A percentile compares a stretch with the other conserved stretches of the same genome.
These are phyloP conservation scores for Diceros bicornis DNA, from an alignment of 2,797 vertebrate genomes.

Conservation along the genomic window DNA sequence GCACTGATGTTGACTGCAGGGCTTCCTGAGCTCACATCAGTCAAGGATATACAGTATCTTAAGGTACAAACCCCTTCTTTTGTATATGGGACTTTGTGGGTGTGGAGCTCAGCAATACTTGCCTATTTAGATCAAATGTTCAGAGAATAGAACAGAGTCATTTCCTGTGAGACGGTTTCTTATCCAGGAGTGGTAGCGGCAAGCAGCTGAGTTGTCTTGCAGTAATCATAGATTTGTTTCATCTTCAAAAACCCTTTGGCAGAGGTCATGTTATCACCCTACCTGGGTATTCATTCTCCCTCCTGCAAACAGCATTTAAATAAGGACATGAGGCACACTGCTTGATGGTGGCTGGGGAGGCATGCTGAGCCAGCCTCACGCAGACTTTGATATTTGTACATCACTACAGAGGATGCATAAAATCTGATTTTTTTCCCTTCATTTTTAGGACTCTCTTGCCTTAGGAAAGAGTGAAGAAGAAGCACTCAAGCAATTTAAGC, in stretches of 20 bases:
- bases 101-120: background rate
- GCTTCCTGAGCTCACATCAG: conserved; percentile 97
- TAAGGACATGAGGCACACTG: background rate
- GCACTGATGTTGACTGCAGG: conserved; percentile 99
- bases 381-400: background rate
- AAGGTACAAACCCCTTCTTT: conserved; percentile 91
- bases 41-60: conserved; percentile 99
- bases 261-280: background rate
- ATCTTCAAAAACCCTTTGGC: conserved; percentile 12
- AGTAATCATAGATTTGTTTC: conserved; percentile 39
- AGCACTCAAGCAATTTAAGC: conserved; percentile 98
- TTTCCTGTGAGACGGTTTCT: conserved; percentile 21
- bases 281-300: background rate
- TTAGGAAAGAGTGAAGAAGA: conserved; percentile 98
- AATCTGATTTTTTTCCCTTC: conserved; percentile 56
- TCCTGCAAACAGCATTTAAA: background rate
- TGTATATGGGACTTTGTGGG: background rate
- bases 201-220: background rate
- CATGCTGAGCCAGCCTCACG: background rate
- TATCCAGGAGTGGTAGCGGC: background rate
- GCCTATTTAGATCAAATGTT: background rate
- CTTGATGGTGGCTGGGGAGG: background rate
- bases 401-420: background rate
- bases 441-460: conserved; percentile 95
- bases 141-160: background rate